phyloP scores from a whole-genome alignment of 2,888 invertebrate species.

The Dorcus parallelipipedus region DNA sequence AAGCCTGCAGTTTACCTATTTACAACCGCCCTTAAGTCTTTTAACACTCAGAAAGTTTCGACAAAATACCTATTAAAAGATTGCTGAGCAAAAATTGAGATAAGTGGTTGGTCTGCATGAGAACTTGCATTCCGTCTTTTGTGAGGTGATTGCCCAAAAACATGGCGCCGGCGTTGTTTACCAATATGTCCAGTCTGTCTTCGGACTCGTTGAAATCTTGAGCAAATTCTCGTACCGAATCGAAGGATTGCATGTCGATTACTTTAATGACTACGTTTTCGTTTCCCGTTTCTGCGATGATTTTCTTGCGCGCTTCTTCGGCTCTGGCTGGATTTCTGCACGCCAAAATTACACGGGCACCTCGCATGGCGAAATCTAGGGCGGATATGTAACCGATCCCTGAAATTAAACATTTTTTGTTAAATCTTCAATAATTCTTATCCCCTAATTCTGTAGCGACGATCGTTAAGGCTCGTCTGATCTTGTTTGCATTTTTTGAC shows the following conservation, averaged over 20 bases:
- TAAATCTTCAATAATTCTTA: too few relatives aligned
- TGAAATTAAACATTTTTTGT: conserved; percentile 13
- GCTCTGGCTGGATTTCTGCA: conserved; percentile 44
- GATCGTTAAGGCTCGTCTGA: too few relatives aligned
- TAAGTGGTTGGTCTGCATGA: conserved; percentile 41
- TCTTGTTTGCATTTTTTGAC: too few relatives aligned
- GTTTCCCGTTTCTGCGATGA: conserved; percentile 38
- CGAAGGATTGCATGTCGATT: conserved; percentile 55
- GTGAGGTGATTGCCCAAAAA: conserved; percentile 50
- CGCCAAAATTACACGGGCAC: conserved; percentile 50
- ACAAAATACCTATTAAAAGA: conserved; percentile 52
- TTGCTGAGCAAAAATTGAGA: conserved; percentile 59
- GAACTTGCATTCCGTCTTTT: conserved; percentile 60
- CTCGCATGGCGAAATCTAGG: conserved; percentile 47
- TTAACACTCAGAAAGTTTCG: conserved; percentile 13
- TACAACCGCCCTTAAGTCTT: not conserved
- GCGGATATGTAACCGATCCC: conserved; percentile 48
- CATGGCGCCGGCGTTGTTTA: conserved; percentile 62
- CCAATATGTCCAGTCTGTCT: conserved; percentile 57
- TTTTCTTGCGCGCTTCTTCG: conserved; percentile 22
- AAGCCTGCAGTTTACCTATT: conserved; percentile 51
- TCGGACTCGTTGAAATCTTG: conserved; percentile 54
- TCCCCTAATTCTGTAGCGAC: too few relatives aligned
- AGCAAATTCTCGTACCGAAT: conserved; percentile 59
- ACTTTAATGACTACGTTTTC: conserved; percentile 43